Percentiles rank a stretch among this genome's conserved stretches.
Conservation (phyloP, 2,113 vertebrate genomes). For the Rattus rattus region DNA sequence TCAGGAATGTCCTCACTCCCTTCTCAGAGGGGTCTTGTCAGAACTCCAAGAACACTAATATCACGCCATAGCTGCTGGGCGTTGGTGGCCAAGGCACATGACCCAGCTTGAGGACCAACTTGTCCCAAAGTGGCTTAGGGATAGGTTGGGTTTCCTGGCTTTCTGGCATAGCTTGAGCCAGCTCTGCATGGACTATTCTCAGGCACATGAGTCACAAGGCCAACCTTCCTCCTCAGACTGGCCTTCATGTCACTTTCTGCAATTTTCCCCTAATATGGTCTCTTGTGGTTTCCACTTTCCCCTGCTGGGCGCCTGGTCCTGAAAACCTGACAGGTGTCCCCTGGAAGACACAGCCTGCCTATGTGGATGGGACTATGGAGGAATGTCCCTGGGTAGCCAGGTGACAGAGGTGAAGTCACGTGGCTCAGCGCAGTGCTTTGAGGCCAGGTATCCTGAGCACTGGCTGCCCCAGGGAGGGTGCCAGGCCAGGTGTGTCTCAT, state of each 20-base stretch:
- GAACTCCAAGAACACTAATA: not conserved
- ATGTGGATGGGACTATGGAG: too few relatives aligned
- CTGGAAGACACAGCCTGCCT: not conserved
- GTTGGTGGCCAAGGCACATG: not conserved
- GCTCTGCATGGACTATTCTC: not conserved
- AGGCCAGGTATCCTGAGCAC: not conserved
- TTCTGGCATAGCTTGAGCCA: not conserved
- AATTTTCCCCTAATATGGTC: constrained; percentile 52
- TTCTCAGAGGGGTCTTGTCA: not conserved
- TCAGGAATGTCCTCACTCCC: not conserved
- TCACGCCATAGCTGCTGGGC: not conserved
- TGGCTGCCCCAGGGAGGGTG: not conserved
- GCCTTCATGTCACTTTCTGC: not conserved
- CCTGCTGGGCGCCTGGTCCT: not conserved
- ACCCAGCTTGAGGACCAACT: not conserved
- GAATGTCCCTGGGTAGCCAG: not conserved
- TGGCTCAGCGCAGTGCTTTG: too few relatives aligned
- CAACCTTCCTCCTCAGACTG: not conserved
- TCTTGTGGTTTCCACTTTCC: not conserved
- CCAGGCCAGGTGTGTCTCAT: not conserved
- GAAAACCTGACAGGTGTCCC: not conserved
- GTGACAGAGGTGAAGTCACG: accelerated
- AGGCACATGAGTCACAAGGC: not conserved
- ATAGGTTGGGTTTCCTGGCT: too few relatives aligned
- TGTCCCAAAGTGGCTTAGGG: not conserved